These are phyloP conservation scores for Galerucella nymphaeae DNA, from an alignment of 2,888 invertebrate genomes.

Conservation along the genomic window DNA sequence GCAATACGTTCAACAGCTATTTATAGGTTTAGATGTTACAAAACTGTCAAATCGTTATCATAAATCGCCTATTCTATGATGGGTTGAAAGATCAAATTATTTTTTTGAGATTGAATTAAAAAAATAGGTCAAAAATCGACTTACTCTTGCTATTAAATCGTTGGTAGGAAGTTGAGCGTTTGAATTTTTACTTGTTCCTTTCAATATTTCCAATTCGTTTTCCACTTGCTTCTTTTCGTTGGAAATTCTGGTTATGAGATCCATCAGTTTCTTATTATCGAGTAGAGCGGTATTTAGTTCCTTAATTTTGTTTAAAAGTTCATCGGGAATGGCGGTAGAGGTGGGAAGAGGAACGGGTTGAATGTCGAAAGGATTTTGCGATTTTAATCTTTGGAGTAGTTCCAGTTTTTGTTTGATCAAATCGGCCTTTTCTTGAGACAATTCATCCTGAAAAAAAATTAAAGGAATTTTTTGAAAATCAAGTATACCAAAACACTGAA, in stretches of 20 bases:
- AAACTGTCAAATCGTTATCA: no score
- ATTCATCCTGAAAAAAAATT: constrained; percentile 62
- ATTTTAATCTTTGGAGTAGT: constrained; percentile 59
- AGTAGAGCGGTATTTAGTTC: constrained; percentile 67
- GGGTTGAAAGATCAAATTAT: no score
- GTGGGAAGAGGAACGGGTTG: constrained; percentile 4
- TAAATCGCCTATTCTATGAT: no score
- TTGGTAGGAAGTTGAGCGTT: constrained; percentile 52
- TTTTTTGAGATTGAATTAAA: no score
- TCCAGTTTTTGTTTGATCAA: constrained; percentile 64
- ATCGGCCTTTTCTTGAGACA: constrained; percentile 65
- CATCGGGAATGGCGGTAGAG: constrained; percentile 37
- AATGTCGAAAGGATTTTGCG: constrained; percentile 48
- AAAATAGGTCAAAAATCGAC: constrained; percentile 1
- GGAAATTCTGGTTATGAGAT: constrained; percentile 59
- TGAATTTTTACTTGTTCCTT: constrained; percentile 50
- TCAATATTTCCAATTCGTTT: constrained; percentile 65
- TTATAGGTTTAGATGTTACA: no score
- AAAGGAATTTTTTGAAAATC: no score
- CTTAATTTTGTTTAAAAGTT: constrained; percentile 53
- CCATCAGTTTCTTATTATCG: constrained; percentile 68
- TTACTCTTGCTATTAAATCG: constrained; percentile 59
- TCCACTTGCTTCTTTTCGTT: constrained; percentile 67
- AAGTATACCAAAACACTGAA: no score
- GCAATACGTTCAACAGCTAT: no score